These are phyloP conservation scores for Heterochromis multidens DNA, from an alignment of 2,113 vertebrate genomes.

Conservation along the genomic window DNA sequence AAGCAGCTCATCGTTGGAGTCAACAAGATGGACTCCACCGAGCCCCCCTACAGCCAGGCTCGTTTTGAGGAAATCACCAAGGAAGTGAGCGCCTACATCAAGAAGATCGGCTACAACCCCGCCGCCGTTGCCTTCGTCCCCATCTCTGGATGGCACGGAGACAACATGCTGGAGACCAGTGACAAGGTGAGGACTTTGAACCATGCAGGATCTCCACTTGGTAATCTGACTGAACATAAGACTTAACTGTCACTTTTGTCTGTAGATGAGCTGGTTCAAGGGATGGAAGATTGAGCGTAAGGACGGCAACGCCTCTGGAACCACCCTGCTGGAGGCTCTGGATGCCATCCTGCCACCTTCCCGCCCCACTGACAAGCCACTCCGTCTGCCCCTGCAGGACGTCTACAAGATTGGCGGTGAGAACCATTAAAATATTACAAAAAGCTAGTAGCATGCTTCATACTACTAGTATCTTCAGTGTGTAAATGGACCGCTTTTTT, in stretches of 20 bases:
- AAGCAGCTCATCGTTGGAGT: conserved; percentile 80
- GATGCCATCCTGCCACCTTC: conserved; percentile 74
- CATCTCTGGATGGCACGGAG: conserved; percentile 81
- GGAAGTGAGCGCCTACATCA: conserved; percentile 81
- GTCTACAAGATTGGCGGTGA: conserved; percentile 82
- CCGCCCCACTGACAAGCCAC: conserved; percentile 76
- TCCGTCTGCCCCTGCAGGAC: conserved; percentile 79
- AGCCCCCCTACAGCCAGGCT: conserved; percentile 78
- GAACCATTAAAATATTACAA: background rate
- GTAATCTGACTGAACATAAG: background rate
- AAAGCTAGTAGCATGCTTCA: fast-evolving
- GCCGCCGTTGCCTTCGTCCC: conserved; percentile 75
- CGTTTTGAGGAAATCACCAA: conserved; percentile 79
- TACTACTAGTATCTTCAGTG: fast-evolving
- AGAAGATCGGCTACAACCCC: conserved; percentile 83
- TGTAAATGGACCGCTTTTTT: no score
- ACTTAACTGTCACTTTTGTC: background rate
- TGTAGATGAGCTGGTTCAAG: conserved; percentile 78
- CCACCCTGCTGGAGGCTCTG: conserved; percentile 75
- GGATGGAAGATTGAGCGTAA: conserved; percentile 80
- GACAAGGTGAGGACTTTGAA: conserved; percentile 36
- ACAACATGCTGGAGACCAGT: conserved; percentile 77
- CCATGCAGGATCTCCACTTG: conserved; percentile 56
- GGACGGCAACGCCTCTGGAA: conserved; percentile 68
- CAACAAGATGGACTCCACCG: conserved; percentile 83